These are phyloP conservation scores for Cherax destructor DNA, from an alignment of 1,140 invertebrate species.

Conservation along the genomic window DNA sequence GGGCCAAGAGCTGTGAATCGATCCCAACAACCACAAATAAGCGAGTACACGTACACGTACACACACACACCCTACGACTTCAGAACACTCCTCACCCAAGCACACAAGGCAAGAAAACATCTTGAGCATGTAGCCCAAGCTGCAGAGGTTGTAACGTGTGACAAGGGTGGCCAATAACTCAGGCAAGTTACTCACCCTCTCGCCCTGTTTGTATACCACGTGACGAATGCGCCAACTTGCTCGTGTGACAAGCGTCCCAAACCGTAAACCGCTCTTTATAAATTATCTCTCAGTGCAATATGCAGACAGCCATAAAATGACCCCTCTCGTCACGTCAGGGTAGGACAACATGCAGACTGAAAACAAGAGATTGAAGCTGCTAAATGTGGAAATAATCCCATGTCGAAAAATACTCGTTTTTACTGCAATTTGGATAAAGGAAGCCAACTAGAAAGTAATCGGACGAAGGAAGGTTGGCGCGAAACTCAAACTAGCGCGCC, in stretches of 20 bases:
- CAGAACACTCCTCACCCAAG: no score
- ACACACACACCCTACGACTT: no score
- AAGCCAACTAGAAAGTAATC: neutral
- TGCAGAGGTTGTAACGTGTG: constrained; percentile 22
- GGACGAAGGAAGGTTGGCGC: constrained; percentile 47
- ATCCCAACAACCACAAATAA: neutral
- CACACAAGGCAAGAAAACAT: neutral
- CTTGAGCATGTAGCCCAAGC: neutral
- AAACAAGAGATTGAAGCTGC: neutral
- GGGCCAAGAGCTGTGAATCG: no score
- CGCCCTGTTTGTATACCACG: constrained; percentile 51
- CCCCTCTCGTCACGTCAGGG: neutral
- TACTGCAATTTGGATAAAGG: neutral
- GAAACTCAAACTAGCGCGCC: constrained; percentile 62
- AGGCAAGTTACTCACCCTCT: constrained; percentile 44
- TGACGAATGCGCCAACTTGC: constrained; percentile 58
- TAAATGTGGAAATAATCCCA: neutral
- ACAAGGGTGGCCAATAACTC: constrained; percentile 52
- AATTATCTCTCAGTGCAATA: constrained; percentile 4
- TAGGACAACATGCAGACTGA: no score
- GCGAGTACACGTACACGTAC: no score
- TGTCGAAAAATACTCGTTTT: neutral
- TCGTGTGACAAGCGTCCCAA: constrained; percentile 51
- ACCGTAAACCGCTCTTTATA: constrained; percentile 20
- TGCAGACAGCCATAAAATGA: neutral